Conservation (phyloP, 2,797 vertebrate genomes). For the Lepilemur ruficaudatus region DNA sequence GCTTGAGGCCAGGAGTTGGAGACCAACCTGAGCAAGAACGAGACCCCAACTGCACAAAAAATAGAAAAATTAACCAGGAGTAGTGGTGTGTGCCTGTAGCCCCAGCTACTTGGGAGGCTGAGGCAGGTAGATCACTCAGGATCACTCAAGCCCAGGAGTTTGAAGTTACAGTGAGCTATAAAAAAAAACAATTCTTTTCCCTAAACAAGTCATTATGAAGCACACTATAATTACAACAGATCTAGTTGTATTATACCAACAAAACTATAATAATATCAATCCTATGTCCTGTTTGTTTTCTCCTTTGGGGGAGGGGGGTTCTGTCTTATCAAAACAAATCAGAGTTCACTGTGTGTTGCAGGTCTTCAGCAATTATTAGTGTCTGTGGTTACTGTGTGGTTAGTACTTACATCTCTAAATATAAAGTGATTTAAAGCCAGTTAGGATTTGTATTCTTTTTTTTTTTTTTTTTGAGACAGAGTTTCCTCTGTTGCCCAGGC, state of each 20-base stretch:
- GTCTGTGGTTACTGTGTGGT: constrained; percentile 5
- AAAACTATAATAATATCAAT: not conserved
- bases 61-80: too few species aligned
- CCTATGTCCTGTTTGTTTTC: not conserved
- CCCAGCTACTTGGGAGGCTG: too few species aligned
- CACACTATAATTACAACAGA: not conserved
- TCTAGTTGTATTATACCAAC: not conserved
- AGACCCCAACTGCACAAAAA: too few species aligned
- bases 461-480: too few species aligned
- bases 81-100: too few species aligned
- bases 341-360: not conserved
- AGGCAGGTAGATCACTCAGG: too few species aligned
- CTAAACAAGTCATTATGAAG: not conserved
- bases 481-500: too few species aligned
- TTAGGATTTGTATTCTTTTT: not conserved
- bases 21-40: too few species aligned
- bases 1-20: too few species aligned
- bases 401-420: not conserved
- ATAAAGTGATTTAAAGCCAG: not conserved
- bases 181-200: not conserved
- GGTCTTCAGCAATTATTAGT: constrained; percentile 11
- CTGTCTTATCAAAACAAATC: constrained; percentile 39
- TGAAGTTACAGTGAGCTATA: too few species aligned
- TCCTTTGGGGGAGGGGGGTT: not conserved
- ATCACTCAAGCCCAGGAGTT: too few species aligned